Conservation (phyloP, 2,113 vertebrate genomes). For the Oreochromis tanganicae region DNA sequence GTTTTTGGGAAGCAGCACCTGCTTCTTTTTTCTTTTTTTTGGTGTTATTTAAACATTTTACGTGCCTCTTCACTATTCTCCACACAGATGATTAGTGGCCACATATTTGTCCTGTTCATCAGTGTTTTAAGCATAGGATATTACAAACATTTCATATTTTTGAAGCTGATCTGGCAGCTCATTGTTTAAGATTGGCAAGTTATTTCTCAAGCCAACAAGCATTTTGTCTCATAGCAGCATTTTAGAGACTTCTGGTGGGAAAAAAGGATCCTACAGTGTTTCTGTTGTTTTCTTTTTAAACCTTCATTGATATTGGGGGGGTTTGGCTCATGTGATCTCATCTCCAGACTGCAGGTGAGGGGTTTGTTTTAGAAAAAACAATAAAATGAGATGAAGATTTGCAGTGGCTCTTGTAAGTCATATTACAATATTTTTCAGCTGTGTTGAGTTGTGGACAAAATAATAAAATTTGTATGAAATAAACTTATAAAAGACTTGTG, state of each 20-base stretch:
- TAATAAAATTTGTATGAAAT: not conserved
- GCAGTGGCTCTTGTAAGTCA: not conserved
- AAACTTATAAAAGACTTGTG: not conserved
- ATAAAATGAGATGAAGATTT: not conserved
- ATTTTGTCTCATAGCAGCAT: not conserved
- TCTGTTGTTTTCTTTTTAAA: not conserved
- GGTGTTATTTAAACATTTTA: not conserved
- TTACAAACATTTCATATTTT: slow-evolving; percentile 6
- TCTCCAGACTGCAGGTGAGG: not conserved
- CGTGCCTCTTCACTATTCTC: not conserved
- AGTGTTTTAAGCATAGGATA: slow-evolving; percentile 9
- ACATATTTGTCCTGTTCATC: not conserved
- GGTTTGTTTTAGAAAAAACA: not conserved
- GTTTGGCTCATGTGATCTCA: not conserved
- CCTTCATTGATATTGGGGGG: not conserved
- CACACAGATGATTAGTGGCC: not conserved
- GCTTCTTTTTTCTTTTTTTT: not conserved
- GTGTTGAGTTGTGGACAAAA: not conserved
- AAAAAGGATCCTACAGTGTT: not conserved
- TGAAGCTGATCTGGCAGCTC: not conserved
- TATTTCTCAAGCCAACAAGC: not conserved
- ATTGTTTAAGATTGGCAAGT: not conserved
- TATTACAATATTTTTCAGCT: not conserved
- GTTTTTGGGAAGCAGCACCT: not conserved
- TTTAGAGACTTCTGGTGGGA: not conserved